Evolutionary conservation across 2,797 vertebrate species (phyloP).

Genomic region (Aulostomus chinensis): DNA sequence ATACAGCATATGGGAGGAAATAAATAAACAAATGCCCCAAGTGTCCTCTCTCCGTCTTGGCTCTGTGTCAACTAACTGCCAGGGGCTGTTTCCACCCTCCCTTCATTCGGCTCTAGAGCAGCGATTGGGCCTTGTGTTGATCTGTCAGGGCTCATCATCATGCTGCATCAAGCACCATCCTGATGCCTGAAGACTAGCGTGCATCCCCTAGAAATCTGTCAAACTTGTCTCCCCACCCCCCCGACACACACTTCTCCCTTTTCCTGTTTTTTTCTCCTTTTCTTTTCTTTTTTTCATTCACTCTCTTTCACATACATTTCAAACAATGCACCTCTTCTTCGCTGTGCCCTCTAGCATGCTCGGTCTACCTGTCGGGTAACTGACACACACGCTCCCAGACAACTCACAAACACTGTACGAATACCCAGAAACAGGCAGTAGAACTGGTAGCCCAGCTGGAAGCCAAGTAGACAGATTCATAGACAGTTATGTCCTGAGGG

Average conservation of each 20-base stretch:
- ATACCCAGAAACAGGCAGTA: constrained; percentile 32
- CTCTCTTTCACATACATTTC: constrained; percentile 37
- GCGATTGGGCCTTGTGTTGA: constrained; percentile 43
- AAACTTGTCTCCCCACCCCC: constrained; percentile 41
- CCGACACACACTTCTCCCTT: background rate
- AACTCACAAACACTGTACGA: constrained; percentile 22
- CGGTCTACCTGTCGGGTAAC: constrained; percentile 45
- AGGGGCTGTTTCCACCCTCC: constrained; percentile 40
- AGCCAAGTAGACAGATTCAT: constrained; percentile 20
- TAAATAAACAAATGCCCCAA: constrained; percentile 72
- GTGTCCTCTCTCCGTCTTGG: constrained; percentile 66
- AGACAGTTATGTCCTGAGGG: constrained; percentile 43
- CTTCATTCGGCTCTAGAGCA: constrained; percentile 40
- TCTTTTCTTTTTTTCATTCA: background rate
- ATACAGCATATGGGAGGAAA: constrained; percentile 70
- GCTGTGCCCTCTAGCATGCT: constrained; percentile 54
- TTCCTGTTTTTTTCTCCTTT: constrained; percentile 8
- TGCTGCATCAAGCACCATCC: constrained; percentile 48
- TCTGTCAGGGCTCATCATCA: constrained; percentile 67
- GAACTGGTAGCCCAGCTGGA: constrained; percentile 10
- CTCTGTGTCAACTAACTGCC: constrained; percentile 51
- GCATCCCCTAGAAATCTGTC: constrained; percentile 55
- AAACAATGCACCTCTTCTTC: constrained; percentile 54
- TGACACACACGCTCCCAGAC: constrained; percentile 34
- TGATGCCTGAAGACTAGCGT: constrained; percentile 40